Percentiles rank a stretch among this genome's conserved stretches.
phyloP scores from a whole-genome alignment of 2,113 vertebrate genomes.

The Microcebus tavaratra region DNA sequence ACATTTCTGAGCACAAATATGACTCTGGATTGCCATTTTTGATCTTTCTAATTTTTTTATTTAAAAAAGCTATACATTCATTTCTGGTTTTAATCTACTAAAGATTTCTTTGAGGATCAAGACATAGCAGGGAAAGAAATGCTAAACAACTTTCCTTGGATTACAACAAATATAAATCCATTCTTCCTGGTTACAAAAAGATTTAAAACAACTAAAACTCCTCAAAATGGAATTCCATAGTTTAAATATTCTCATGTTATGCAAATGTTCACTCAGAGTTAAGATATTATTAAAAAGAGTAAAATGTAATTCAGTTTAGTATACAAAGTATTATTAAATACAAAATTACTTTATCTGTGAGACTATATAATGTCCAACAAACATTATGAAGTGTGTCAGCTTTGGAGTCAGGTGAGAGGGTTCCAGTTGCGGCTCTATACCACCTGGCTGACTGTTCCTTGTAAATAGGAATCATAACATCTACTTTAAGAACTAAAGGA shows the following conservation, averaged over 20 bases:
- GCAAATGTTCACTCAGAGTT: neutral
- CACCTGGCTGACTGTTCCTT: neutral
- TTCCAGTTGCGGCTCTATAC: neutral
- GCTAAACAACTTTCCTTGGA: neutral
- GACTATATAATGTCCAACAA: neutral
- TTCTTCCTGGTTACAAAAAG: neutral
- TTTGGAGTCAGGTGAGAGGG: neutral
- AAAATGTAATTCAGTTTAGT: slow-evolving; percentile 1
- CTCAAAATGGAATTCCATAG: neutral
- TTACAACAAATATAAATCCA: slow-evolving; percentile 36
- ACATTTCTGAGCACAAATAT: neutral
- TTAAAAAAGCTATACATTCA: neutral
- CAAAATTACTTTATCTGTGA: neutral
- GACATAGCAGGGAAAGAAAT: neutral
- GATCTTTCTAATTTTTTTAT: slow-evolving; percentile 6
- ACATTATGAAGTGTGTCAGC: neutral
- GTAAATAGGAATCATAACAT: neutral
- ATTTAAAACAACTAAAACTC: slow-evolving; percentile 18
- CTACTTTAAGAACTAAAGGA: neutral
- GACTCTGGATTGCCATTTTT: neutral
- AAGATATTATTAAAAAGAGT: neutral
- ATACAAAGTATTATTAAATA: neutral
- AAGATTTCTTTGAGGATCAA: slow-evolving; percentile 42
- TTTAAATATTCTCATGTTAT: neutral
- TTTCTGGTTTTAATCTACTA: slow-evolving; percentile 49